These are phyloP conservation scores for Trissolcus japonicus DNA, from an alignment of 2,888 invertebrate genomes.

Conservation along the genomic window DNA sequence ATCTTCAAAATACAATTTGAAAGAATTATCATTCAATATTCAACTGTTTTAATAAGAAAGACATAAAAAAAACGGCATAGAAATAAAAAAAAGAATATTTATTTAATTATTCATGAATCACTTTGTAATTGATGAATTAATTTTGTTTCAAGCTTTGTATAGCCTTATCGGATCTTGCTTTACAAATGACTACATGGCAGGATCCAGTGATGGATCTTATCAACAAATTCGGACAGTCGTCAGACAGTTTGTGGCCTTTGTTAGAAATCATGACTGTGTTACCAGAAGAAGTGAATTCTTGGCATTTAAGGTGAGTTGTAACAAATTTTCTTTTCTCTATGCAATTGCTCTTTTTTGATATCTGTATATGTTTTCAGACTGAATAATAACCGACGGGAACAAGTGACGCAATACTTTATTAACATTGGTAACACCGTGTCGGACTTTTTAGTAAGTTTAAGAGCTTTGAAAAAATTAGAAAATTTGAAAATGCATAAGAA, in stretches of 20 bases:
- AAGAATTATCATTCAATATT: no score
- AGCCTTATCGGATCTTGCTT: conserved; percentile 93
- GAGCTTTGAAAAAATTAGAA: not conserved
- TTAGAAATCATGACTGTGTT: conserved; percentile 94
- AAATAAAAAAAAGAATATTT: no score
- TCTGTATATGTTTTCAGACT: conserved; percentile 75
- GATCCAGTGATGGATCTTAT: conserved; percentile 91
- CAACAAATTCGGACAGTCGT: conserved; percentile 82
- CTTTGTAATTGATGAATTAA: no score
- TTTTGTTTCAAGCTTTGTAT: conserved; percentile 82
- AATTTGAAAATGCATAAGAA: not conserved
- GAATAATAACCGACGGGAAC: conserved; percentile 93
- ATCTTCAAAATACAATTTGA: no score
- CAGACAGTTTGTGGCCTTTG: conserved; percentile 86
- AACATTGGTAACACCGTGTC: conserved; percentile 86
- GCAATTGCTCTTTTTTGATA: not conserved
- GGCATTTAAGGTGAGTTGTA: conserved; percentile 65
- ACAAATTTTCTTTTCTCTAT: conserved; percentile 1
- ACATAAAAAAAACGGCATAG: no score
- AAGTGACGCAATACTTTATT: conserved; percentile 88
- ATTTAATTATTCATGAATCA: no score
- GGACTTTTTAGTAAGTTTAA: conserved; percentile 82
- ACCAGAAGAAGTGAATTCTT: conserved; percentile 95
- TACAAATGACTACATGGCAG: conserved; percentile 96
- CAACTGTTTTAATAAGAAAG: no score